These are phyloP conservation scores for Drosophila auraria DNA, from an alignment of 1,140 invertebrate genomes.

Conservation along the genomic window DNA sequence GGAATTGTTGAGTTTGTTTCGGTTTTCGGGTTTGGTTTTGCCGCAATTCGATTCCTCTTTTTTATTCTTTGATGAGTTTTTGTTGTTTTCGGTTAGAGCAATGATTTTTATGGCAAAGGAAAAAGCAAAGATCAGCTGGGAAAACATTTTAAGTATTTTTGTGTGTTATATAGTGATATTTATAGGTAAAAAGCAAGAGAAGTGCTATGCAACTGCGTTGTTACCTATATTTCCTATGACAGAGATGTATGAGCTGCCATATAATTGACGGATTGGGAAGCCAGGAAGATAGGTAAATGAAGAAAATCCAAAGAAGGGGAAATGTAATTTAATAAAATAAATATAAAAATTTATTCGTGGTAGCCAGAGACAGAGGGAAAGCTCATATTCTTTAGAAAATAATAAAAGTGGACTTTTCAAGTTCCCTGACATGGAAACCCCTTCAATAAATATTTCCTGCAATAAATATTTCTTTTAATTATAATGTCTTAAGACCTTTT, in stretches of 20 bases:
- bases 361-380: too few relatives aligned
- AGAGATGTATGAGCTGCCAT: conserved; percentile 13
- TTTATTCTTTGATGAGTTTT: conserved; percentile 46
- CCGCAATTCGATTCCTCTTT: conserved; percentile 32
- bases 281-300: not conserved
- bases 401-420: not conserved
- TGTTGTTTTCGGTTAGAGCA: conserved; percentile 9
- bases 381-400: not conserved
- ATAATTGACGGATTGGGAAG: conserved; percentile 9
- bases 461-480: not conserved
- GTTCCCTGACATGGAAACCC: not conserved
- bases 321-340: not conserved
- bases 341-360: not conserved
- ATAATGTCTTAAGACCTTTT: not conserved
- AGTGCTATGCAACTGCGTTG: not conserved
- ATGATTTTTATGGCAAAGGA: conserved; percentile 3
- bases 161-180: not conserved
- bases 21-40: not conserved
- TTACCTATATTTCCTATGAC: not conserved
- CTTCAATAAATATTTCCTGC: not conserved
- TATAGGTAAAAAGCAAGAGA: not conserved
- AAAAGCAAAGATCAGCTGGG: not conserved
- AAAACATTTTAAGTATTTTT: conserved; percentile 11
- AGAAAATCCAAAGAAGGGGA: too few relatives aligned
- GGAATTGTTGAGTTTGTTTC: conserved; percentile 52